Evolutionary conservation across 2,797 vertebrate genomes (phyloP), one percentile per base, ranked within the genome.

Genomic region (Oophaga sylvatica): DNA sequence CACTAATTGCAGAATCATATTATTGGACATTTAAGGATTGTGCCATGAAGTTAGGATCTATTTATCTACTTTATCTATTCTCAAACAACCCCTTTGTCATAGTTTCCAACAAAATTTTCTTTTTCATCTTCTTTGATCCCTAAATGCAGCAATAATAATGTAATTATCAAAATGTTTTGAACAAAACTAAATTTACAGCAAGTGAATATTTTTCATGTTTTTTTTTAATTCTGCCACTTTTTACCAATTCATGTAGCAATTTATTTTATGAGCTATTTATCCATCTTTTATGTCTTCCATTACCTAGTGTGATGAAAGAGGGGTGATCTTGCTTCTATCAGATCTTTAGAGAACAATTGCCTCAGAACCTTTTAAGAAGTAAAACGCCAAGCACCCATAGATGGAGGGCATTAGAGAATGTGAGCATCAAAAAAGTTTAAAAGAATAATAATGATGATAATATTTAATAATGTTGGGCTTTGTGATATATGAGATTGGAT

Each of bases 231-330:
- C 60, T 41, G 45, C 48, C 80, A 67, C 26, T 83, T 77, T 75
- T 20, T 53, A 20, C 45, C 3, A 48, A 83, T 77, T 65, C 19
- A 59, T 83, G 17, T n/a, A 26, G 35, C 62, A 87, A 63, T 82
- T 78, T 79, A 35, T 29, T 83, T 57, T 35, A n/a, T 29, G 5
- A 48, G 65, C 57, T 62, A 68, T 82, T 79, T 73, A 63, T 31
- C 35, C 16, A 48, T 78, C 65, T 79, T 83, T 88, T 80, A 87
- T 60, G 63, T 77, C 20, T 77, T 26, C n/a, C 15, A 26, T 76
- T 65, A 48, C n/a, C 67, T 78, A 56, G n/a, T 26, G 65, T 53
- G 73, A 85, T 85, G 73, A 85, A 85, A 79, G 62, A n/a, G 65
- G 57, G 56, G 13, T 29, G n/a, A 60, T 79, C 75, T 59, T 41